phyloP scores from a whole-genome alignment of 2,888 invertebrate genomes.

The Smittia aterrima region DNA sequence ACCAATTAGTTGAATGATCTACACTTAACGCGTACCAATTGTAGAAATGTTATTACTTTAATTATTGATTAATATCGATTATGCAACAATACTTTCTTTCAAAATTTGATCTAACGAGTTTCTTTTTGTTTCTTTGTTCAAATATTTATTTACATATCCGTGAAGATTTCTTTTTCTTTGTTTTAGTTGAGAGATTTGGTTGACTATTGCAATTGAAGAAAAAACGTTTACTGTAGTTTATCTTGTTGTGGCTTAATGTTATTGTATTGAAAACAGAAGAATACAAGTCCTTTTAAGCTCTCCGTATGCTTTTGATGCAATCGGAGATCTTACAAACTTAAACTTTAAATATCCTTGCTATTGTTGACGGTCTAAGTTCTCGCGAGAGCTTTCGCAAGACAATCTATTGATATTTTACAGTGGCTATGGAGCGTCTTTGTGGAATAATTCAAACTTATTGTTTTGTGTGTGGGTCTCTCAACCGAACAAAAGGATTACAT shows the following conservation, averaged over 20 bases:
- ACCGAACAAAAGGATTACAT: slow-evolving; percentile 24
- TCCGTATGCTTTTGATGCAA: background rate
- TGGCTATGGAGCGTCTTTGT: background rate
- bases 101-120: too few relatives aligned
- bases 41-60: too few relatives aligned
- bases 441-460: slow-evolving; percentile 35
- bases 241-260: background rate
- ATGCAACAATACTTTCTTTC: too few relatives aligned
- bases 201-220: slow-evolving; percentile 34
- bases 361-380: background rate
- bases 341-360: slow-evolving; percentile 22
- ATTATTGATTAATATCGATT: too few relatives aligned
- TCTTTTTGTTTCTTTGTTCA: too few relatives aligned
- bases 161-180: slow-evolving; percentile 14
- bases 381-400: too few relatives aligned
- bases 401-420: background rate
- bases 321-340: slow-evolving; percentile 21
- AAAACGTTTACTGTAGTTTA: background rate
- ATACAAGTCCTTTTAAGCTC: background rate
- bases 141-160: too few relatives aligned
- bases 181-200: slow-evolving; percentile 39
- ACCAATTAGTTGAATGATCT: too few relatives aligned
- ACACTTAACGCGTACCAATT: too few relatives aligned
- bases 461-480: slow-evolving; percentile 37
- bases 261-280: slow-evolving; percentile 2